Evolutionary conservation across 2,888 invertebrate genomes (phyloP).

Genomic region (Drosophila falleni): DNA sequence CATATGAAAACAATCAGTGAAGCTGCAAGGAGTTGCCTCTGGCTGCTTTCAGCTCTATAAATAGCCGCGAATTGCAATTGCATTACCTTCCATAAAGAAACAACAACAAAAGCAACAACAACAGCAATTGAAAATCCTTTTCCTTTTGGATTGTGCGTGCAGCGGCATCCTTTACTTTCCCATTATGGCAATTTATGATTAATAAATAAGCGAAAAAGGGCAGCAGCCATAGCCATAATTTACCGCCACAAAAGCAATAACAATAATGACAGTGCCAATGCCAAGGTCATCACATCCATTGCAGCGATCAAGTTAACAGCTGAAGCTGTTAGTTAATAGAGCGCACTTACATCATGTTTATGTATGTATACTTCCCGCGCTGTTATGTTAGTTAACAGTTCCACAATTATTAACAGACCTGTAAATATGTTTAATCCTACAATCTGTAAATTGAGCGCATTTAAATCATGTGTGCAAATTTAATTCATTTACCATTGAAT

Average conservation of each 20-base stretch:
- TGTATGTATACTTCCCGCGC: not conserved
- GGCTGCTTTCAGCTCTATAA: conserved; percentile 38
- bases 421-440: not conserved
- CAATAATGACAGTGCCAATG: conserved; percentile 35
- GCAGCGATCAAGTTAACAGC: conserved; percentile 11
- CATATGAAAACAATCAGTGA: conserved; percentile 60
- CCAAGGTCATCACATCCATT: conserved; percentile 36
- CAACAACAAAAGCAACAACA: conserved; percentile 22
- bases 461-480: not conserved
- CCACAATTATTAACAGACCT: not conserved
- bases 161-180: conserved; percentile 52
- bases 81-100: conserved; percentile 12
- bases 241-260: conserved; percentile 3
- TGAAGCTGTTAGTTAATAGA: conserved; percentile 11
- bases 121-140: conserved; percentile 58
- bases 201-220: conserved; percentile 61
- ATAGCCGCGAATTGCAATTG: conserved; percentile 43
- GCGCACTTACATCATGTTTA: conserved; percentile 24
- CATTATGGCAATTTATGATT: conserved; percentile 71
- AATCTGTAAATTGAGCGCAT: not conserved
- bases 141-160: conserved; percentile 40
- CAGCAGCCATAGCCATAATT: conserved; percentile 36
- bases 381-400: conserved; percentile 51
- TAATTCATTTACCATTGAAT: not conserved
- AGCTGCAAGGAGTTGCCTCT: conserved; percentile 27